Percentiles rank a stretch among this genome's conserved stretches.
phyloP scores from a whole-genome alignment of 2,888 invertebrate genomes.

The Mythimna ferrago region DNA sequence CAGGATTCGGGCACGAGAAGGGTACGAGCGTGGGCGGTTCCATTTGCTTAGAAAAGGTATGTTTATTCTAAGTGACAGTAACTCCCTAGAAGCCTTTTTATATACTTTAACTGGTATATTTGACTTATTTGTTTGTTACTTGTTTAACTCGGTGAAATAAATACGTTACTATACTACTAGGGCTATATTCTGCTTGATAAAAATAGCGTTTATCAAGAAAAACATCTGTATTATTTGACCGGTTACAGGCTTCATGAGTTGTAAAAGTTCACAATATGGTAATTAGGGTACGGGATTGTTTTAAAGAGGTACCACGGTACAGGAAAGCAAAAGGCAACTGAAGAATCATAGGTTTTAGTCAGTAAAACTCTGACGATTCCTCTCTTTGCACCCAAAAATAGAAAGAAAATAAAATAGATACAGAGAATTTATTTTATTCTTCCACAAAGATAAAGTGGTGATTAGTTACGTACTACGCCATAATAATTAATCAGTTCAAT shows the following conservation, averaged over 20 bases:
- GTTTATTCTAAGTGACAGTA: slow-evolving; percentile 45
- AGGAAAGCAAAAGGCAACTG: no score
- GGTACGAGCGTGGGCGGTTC: slow-evolving; percentile 19
- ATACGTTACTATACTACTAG: slow-evolving; percentile 1
- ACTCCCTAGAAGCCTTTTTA: slow-evolving; percentile 32
- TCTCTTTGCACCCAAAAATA: no score
- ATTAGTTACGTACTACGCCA: not conserved
- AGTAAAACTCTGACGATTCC: no score
- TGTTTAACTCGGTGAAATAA: slow-evolving; percentile 26
- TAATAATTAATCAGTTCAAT: not conserved
- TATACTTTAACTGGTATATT: slow-evolving; percentile 21
- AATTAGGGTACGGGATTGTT: no score
- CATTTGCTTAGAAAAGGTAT: slow-evolving; percentile 30
- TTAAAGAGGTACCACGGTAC: no score
- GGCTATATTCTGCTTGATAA: not conserved
- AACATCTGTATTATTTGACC: not conserved
- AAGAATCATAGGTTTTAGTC: no score
- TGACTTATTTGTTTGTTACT: slow-evolving; percentile 1
- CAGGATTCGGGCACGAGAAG: slow-evolving; percentile 30
- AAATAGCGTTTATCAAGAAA: not conserved
- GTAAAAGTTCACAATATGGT: not conserved
- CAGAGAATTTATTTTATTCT: no score
- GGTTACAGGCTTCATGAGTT: not conserved
- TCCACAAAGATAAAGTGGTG: no score
- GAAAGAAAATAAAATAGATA: no score